phyloP scores from a whole-genome alignment of 2,888 invertebrate genomes.

The Ctena decussata region DNA sequence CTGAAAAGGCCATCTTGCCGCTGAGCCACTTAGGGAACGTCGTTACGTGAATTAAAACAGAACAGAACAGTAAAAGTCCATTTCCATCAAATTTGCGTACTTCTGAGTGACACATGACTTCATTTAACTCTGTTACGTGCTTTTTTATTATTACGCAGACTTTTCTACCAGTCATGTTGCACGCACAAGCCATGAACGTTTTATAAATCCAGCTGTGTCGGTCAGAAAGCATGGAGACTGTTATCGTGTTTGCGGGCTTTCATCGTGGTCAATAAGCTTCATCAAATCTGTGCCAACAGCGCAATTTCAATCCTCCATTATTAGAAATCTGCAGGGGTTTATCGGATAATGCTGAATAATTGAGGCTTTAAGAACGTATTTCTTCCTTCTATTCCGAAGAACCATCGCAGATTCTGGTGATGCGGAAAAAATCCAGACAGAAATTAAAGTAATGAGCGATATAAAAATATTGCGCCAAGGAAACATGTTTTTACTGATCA shows the following conservation, averaged over 20 bases:
- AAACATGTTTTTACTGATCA: too few relatives aligned
- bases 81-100: too few relatives aligned
- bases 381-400: neutral
- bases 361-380: neutral
- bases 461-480: too few relatives aligned
- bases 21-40: too few relatives aligned
- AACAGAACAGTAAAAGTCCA: too few relatives aligned
- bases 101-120: too few relatives aligned
- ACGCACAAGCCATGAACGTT: too few relatives aligned
- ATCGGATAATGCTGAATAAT: neutral
- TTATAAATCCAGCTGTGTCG: neutral
- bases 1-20: too few relatives aligned
- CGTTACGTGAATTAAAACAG: too few relatives aligned
- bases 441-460: neutral
- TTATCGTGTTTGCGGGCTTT: neutral
- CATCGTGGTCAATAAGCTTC: constrained; percentile 1
- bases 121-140: too few relatives aligned
- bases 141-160: too few relatives aligned
- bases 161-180: too few relatives aligned
- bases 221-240: neutral
- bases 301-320: neutral
- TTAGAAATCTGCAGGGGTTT: constrained; percentile 4
- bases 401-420: neutral
- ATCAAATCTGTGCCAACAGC: neutral
- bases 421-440: constrained; percentile 1